phyloP scores from a whole-genome alignment of 92 coral and sea anemone genomes.

The Nematostella vectensis region DNA sequence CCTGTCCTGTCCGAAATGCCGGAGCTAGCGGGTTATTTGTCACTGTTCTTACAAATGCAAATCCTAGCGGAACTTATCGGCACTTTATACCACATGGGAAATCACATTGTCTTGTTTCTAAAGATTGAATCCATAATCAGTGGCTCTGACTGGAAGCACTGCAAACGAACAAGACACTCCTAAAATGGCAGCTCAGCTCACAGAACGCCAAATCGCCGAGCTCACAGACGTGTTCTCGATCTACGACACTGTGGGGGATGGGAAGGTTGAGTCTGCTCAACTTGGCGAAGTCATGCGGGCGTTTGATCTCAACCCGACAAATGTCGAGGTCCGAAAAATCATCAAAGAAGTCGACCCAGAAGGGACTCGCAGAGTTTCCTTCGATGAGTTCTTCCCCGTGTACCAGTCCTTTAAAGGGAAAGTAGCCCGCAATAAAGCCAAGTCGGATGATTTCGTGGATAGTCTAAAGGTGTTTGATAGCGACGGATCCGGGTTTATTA shows the following conservation, averaged over 20 bases:
- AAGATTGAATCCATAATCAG: constrained; percentile 28
- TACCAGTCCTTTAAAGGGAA: constrained; percentile 65
- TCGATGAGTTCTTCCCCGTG: constrained; percentile 85
- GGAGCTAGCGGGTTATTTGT: too few relatives aligned
- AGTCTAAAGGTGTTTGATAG: constrained; percentile 84
- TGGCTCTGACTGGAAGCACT: neutral
- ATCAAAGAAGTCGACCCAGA: constrained; percentile 74
- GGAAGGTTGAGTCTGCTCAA: constrained; percentile 71
- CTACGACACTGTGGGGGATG: constrained; percentile 91
- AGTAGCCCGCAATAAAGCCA: constrained; percentile 35
- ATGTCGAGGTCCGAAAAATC: constrained; percentile 78
- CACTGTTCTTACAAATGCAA: neutral
- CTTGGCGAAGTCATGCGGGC: constrained; percentile 82
- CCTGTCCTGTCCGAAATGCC: too few relatives aligned
- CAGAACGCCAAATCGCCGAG: constrained; percentile 51
- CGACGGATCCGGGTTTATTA: constrained; percentile 77
- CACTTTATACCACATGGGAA: constrained; percentile 29
- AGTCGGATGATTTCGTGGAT: constrained; percentile 84
- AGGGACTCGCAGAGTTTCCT: constrained; percentile 68
- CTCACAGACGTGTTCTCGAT: constrained; percentile 60
- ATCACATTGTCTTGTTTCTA: constrained; percentile 10
- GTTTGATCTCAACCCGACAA: constrained; percentile 85
- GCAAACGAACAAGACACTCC: neutral
- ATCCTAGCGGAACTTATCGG: neutral
- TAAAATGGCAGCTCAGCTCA: constrained; percentile 27